Evolutionary conservation across 2,888 invertebrate genomes (phyloP), one percentile per base, ranked within the genome.

Genomic region (Siphonodentalium dalli): DNA sequence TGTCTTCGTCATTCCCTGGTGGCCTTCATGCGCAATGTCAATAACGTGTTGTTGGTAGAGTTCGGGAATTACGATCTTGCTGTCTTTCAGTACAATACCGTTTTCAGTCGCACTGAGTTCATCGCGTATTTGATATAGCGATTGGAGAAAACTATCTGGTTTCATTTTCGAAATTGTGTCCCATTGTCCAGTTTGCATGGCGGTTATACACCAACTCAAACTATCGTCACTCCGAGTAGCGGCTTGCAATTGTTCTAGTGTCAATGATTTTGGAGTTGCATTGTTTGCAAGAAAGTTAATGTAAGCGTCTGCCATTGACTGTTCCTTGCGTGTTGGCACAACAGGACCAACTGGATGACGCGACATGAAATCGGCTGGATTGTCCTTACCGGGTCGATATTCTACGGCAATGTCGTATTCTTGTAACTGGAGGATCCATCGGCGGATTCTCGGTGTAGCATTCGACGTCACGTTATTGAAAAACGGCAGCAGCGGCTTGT

Each of bases 401-500:
- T 43, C 18, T 1, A 66, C 48, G n/a, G 27, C 34, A 27, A 53
- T 60, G 18, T 63, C 37, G 38, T 64, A 66, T 8, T 58, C 40
- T 18, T 49, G 38, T 13, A 66, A 43, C 18, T 52, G 37, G 11
- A 63, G 45, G 35, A 58, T 42, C 61, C 54, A 63, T 27, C 63
- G 27, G 23, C 58, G 58, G 11, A 66, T 53, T 39, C 65, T 37
- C 21, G 63, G 58, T 23, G 63, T 56, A 1, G 65, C 52, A 15
- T 60, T 65, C 1, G 28, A 21, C 39, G 63, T 68, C 20, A 48
- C 56, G 18, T 64, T 69, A 20, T 56, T 63, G 38, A 71, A 66
- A 7, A 75, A 66, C 5, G 40, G 39, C 27, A 58, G 47, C 13
- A 75, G 46, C 8, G 68, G 70, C 44, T 66, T 61, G 55, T 74